Evolutionary conservation across 2,113 vertebrate genomes (phyloP).

Genomic region (Fukomys damarensis): DNA sequence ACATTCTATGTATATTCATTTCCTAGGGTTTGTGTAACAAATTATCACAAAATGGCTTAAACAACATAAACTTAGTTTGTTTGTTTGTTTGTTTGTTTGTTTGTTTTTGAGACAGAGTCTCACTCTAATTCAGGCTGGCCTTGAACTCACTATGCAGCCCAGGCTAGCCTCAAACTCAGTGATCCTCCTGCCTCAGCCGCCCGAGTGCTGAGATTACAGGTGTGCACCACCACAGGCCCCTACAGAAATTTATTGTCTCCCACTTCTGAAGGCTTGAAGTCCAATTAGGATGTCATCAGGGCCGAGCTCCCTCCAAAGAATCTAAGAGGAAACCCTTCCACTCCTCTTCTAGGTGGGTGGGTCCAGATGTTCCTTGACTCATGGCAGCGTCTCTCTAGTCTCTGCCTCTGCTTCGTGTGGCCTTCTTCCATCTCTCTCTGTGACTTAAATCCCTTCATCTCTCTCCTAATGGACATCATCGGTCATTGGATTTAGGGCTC

Average conservation of each 20-base stretch:
- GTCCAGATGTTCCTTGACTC: background rate
- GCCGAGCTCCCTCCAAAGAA: fast-evolving
- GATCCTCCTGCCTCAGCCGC: too few relatives aligned
- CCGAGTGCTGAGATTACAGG: background rate
- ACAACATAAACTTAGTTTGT: background rate
- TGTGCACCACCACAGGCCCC: background rate
- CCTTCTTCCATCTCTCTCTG: background rate
- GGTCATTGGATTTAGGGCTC: background rate
- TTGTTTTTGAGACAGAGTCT: background rate
- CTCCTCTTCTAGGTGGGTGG: background rate
- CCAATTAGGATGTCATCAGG: background rate
- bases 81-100: too few relatives aligned
- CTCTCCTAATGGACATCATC: background rate
- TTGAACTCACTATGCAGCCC: background rate
- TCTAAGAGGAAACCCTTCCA: background rate
- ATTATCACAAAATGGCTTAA: background rate
- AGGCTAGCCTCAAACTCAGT: background rate
- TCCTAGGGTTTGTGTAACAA: background rate
- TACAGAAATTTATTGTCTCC: background rate
- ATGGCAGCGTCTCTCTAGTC: fast-evolving
- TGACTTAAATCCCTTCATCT: background rate
- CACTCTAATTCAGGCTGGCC: background rate
- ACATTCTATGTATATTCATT: background rate
- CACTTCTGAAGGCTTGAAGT: background rate
- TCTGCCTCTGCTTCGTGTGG: background rate